Conservation (phyloP, 2,888 invertebrate genomes). For the Itoplectis maculator region DNA sequence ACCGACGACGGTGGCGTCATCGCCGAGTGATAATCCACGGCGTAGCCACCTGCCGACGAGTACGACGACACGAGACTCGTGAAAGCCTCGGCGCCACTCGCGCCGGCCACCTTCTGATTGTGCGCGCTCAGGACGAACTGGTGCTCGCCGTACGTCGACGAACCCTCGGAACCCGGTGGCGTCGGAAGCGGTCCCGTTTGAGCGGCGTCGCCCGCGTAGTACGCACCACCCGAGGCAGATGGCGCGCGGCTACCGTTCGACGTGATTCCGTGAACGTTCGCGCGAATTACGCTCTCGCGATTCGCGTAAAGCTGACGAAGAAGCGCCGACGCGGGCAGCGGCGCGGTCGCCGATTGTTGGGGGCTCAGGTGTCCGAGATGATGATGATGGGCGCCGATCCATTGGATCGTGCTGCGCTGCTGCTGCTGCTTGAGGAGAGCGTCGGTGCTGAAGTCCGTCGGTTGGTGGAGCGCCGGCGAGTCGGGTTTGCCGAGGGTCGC, state of each 20-base stretch:
- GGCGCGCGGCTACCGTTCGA: slow-evolving; percentile 83
- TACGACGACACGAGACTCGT: slow-evolving; percentile 87
- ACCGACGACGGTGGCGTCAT: slow-evolving; percentile 99
- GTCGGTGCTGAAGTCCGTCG: slow-evolving; percentile 95
- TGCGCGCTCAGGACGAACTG: slow-evolving; percentile 85
- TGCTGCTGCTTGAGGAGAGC: slow-evolving; percentile 93
- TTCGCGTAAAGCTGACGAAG: slow-evolving; percentile 94
- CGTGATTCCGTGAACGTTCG: slow-evolving; percentile 90
- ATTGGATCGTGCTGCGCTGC: slow-evolving; percentile 94
- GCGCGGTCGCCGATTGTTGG: slow-evolving; percentile 87
- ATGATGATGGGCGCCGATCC: slow-evolving; percentile 95
- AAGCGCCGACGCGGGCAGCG: slow-evolving; percentile 95
- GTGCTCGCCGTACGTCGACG: slow-evolving; percentile 89
- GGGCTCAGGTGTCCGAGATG: slow-evolving; percentile 87
- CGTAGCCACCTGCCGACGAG: slow-evolving; percentile 86
- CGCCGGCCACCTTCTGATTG: slow-evolving; percentile 79
- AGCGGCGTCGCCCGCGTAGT: slow-evolving; percentile 82
- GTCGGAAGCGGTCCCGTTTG: slow-evolving; percentile 93
- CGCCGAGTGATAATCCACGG: slow-evolving; percentile 95
- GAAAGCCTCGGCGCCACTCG: slow-evolving; percentile 86
- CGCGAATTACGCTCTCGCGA: slow-evolving; percentile 97
- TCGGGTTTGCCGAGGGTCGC: slow-evolving; percentile 85
- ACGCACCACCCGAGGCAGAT: slow-evolving; percentile 77
- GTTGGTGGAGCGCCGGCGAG: slow-evolving; percentile 88
- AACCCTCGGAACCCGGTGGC: slow-evolving; percentile 95